Conservation (phyloP, 2,888 invertebrate genomes). For the Sesia apiformis region DNA sequence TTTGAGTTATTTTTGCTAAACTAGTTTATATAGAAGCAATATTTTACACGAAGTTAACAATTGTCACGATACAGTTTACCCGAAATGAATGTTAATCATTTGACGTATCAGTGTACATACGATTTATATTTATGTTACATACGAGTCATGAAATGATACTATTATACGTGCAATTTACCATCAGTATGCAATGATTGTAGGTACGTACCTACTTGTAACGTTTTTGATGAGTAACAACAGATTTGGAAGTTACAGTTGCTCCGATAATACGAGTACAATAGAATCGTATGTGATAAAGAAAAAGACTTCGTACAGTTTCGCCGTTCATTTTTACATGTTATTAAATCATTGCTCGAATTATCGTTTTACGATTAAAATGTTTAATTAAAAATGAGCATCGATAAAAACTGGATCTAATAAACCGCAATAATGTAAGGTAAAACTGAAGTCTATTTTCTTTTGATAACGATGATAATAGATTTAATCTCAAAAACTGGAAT, state of each 20-base stretch:
- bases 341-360: not conserved
- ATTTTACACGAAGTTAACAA: constrained; percentile 13
- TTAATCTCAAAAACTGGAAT: constrained; percentile 22
- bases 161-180: not conserved
- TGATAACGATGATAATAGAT: constrained; percentile 37
- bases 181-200: constrained; percentile 7
- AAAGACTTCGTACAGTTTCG: constrained; percentile 25
- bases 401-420: not conserved
- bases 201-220: constrained; percentile 19
- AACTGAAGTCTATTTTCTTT: constrained; percentile 23
- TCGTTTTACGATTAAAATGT: not conserved
- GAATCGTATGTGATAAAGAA: constrained; percentile 9
- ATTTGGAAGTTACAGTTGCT: not conserved
- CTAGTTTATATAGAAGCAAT: constrained; percentile 45
- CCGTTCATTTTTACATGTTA: not conserved
- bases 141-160: not conserved
- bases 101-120: constrained; percentile 11
- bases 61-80: constrained; percentile 5
- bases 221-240: not conserved
- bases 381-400: not conserved
- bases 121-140: not conserved
- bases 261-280: not conserved
- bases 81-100: constrained; percentile 11
- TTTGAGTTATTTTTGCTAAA: constrained; percentile 49
- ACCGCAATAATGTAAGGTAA: constrained; percentile 6